Evolutionary conservation across 1,140 invertebrate genomes (phyloP), one percentile per base, ranked within the genome.

Genomic region (Zaprionus ghesquierei): DNA sequence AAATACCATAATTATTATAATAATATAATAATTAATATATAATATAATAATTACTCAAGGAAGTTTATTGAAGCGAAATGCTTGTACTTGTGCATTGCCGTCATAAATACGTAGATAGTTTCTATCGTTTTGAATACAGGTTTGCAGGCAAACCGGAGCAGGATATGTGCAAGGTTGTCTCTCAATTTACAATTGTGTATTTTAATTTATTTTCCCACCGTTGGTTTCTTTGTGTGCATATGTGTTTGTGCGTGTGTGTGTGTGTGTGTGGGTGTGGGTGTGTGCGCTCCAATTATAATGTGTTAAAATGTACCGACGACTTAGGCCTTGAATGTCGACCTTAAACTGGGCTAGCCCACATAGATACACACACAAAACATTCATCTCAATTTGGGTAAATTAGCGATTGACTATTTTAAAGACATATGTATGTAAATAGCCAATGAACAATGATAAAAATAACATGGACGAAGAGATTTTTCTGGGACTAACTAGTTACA

Each of bases 91-190:
- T n/a, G n/a, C n/a, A n/a, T n/a, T n/a, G n/a, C n/a, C n/a, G n/a
- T n/a, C n/a, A n/a, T n/a, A n/a, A n/a, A n/a, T n/a, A n/a, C n/a
- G n/a, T n/a, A n/a, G n/a, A n/a, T n/a, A n/a, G n/a, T n/a, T n/a
- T n/a, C 27, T 29, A 29, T 29, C 5, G 15, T 13, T 51, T 1
- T 23, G 35, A 22, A 20, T 29, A 51, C 15, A 29, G 23, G 56
- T 62, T 35, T 61, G 38, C 25, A 69, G 51, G 59, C 65, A 41
- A 58, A 9, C n/a, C 12, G n/a, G 20, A 15, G 59, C 72, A 59
- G 68, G 72, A 75, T 75, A 75, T 71, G 38, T 1, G n/a, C 72
- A 65, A 64, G 68, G 68, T 75, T 75, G 59, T 54, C 44, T 49
- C 20, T 44, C 33, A 74, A 71, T 65, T 71, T 58, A 29, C 18